Evolutionary conservation across 2,797 vertebrate genomes (phyloP), one percentile per base, ranked within the genome.

Genomic region (Amblyraja radiata): DNA sequence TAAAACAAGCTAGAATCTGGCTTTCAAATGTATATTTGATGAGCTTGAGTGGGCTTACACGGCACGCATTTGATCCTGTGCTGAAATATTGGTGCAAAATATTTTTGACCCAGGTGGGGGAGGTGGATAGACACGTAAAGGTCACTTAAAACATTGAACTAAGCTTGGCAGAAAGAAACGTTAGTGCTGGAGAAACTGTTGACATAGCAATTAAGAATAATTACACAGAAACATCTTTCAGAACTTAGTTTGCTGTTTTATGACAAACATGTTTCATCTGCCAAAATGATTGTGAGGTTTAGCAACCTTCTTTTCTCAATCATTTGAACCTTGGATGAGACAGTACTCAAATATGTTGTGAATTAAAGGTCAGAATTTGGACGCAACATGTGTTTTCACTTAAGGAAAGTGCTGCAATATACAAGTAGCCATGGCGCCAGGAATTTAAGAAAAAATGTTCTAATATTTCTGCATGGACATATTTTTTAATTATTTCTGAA

Each of bases 321-420:
- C 46, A 76, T 92, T 92, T 92, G 71, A 92, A 92, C 68, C 76
- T 76, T 73, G 23, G 46, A 92, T 73, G 39, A 46, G 73, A 92
- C 73, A n/a, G 90, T 25, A 5, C 68, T 36, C 14, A 88, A 88
- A 68, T 88, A 88, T 68, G 84, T 68, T 68, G 84, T 74, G 39
- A 92, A 92, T 92, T 92, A 92, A 92, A 68, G 84, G 84, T 88
- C 84, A 88, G 61, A 88, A 88, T 88, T 88, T 88, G 84, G 84
- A 32, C 23, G 28, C 32, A 88, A 88, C 84, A 88, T 63, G 21
- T 88, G 84, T 68, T 88, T 68, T 88, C n/a, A 68, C 21, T 88
- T 88, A 88, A 36, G 63, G 58, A 88, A 68, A 18, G 63, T 68
- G 32, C 63, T 21, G 84, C 7, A 88, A 68, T 32, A 21, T 65